Evolutionary conservation across 2,113 vertebrate species (phyloP).

Genomic region (Bubalus kerabau): DNA sequence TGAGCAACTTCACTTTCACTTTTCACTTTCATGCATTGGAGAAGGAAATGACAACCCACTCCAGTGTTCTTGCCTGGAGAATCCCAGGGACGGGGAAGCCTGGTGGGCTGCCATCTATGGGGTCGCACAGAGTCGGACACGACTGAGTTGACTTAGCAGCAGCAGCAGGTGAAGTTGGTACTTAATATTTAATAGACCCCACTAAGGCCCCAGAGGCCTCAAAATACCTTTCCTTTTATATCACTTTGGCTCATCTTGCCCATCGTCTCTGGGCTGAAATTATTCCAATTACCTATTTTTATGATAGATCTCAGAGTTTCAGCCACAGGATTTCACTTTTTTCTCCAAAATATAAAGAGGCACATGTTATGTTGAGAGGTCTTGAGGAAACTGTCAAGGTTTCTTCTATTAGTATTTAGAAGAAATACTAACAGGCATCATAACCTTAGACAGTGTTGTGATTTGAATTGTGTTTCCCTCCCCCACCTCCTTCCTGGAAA

Average conservation of each 20-base stretch:
- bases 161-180: neutral
- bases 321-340: neutral
- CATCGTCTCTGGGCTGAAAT: neutral
- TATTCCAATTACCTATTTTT: neutral
- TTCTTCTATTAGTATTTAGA: neutral
- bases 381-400: neutral
- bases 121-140: too few relatives aligned
- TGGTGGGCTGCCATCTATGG: too few relatives aligned
- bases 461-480: neutral
- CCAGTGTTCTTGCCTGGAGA: too few relatives aligned
- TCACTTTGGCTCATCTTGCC: neutral
- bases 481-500: neutral
- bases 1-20: too few relatives aligned
- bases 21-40: too few relatives aligned
- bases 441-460: neutral
- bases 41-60: too few relatives aligned
- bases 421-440: neutral
- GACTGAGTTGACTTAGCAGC: too few relatives aligned
- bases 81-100: too few relatives aligned
- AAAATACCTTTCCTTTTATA: neutral
- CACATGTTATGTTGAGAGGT: neutral
- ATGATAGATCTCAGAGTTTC: neutral
- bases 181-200: neutral
- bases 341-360: neutral
- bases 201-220: neutral